Evolutionary conservation across 2,113 vertebrate genomes (phyloP), one percentile per base, ranked within the genome.

Genomic region (Perccottus glenii): DNA sequence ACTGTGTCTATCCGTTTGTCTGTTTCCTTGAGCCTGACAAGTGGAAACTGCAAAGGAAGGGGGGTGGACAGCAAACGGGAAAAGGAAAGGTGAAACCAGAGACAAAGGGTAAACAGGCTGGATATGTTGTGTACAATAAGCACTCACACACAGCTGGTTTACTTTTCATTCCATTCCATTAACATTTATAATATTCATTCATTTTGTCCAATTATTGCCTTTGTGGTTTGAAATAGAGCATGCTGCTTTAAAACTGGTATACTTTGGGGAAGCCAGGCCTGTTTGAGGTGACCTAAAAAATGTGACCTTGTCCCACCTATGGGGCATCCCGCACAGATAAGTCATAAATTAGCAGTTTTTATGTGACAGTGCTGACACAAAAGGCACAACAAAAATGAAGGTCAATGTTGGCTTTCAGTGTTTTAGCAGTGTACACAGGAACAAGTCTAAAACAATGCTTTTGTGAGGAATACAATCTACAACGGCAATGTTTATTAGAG

Each of bases 1-100:
- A 82, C 78, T 72, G 77, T 84, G 85, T 78, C 83, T 79, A 83
- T 77, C 81, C 75, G 77, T 81, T 83, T 79, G 84, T 90, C 86
- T 81, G 63, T 65, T 88, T 65, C 77, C 71, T 80, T 86, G 76
- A 87, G 81, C 73, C 58, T 81, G 87, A 87, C 81, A 60, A 78
- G 84, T 86, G 80, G 85, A 85, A 81, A 83, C 73, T 81, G 46
- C 61, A 85, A 78, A 80, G 44, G 33, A 59, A 38, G 48, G 60
- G 53, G 58, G 49, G 60, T 10, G 4, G 36, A 63, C 33, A 36
- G 69, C 16, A 59, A 49, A 52, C 40, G n/a, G 19, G 56, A 36
- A 56, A 40, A 40, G 36, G 48, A 0, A 36, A 49, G 55, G 64
- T 32, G 70, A 76, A 58, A 11, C 61, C 64, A 46, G 57, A 62